Evolutionary conservation across 2,888 invertebrate genomes (phyloP).

Genomic region (Pardosa pseudoannulata): DNA sequence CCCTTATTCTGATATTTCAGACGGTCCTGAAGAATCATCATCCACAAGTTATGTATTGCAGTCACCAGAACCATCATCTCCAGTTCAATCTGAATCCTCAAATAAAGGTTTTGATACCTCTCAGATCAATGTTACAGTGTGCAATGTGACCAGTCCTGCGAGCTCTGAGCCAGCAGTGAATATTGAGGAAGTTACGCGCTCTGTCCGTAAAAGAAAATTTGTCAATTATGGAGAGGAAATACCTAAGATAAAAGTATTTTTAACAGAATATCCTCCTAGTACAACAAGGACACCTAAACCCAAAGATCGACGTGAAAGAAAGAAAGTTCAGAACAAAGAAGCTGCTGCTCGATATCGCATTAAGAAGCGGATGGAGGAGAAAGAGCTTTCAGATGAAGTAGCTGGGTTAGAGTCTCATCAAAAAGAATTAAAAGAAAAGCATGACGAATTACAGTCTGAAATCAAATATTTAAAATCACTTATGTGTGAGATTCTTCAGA

Average conservation of each 20-base stretch:
- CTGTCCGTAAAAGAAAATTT: slow-evolving; percentile 33
- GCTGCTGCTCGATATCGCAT: slow-evolving; percentile 65
- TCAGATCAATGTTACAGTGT: slow-evolving; percentile 6
- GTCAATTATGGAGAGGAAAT: slow-evolving; percentile 27
- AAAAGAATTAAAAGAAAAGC: slow-evolving; percentile 38
- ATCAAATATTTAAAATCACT: slow-evolving; percentile 61
- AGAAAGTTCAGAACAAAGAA: slow-evolving; percentile 70
- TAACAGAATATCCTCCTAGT: neutral
- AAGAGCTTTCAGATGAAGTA: slow-evolving; percentile 37
- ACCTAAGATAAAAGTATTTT: slow-evolving; percentile 41
- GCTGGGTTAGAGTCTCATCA: slow-evolving; percentile 29
- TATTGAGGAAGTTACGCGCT: slow-evolving; percentile 32
- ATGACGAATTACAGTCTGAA: slow-evolving; percentile 36
- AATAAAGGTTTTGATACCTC: neutral
- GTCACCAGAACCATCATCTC: neutral
- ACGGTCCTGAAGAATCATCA: neutral
- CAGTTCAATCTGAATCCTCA: neutral
- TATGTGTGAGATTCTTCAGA: slow-evolving; percentile 52
- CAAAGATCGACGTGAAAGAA: slow-evolving; percentile 31
- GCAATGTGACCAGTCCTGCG: neutral
- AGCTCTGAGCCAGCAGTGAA: slow-evolving; percentile 3
- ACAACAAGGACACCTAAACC: neutral
- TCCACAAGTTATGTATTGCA: neutral
- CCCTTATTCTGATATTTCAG: neutral
- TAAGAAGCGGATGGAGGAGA: slow-evolving; percentile 46